Evolutionary conservation across 2,113 vertebrate genomes (phyloP).

Genomic region (Pseudorasbora parva): DNA sequence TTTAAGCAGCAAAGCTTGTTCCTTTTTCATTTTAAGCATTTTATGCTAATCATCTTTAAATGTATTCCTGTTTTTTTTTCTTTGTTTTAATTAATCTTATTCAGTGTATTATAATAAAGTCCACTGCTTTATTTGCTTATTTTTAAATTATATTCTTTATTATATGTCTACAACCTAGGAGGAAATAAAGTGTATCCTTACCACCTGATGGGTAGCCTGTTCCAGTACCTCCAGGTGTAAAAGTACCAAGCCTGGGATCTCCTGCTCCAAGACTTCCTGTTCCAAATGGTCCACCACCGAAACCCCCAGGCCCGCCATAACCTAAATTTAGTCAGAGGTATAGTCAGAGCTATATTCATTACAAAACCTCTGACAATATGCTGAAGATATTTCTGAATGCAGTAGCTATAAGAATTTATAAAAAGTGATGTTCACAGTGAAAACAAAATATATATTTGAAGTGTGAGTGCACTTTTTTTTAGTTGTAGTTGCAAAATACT

Average conservation of each 20-base stretch:
- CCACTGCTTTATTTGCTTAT: too few relatives aligned
- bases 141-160: not conserved
- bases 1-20: not conserved
- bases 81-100: not conserved
- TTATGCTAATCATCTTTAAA: not conserved
- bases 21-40: not conserved
- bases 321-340: not conserved
- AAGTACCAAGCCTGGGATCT: slow-evolving; percentile 8
- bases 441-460: not conserved
- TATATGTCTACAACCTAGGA: not conserved
- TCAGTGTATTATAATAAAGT: too few relatives aligned
- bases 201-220: slow-evolving; percentile 19
- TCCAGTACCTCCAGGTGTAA: slow-evolving; percentile 18
- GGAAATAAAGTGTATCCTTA: not conserved
- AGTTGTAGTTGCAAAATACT: not conserved
- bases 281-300: not conserved
- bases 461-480: not conserved
- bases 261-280: slow-evolving; percentile 26
- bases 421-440: not conserved
- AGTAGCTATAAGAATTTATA: not conserved
- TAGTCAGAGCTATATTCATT: not conserved
- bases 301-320: slow-evolving; percentile 18
- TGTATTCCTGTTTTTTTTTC: not conserved
- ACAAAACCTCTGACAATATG: not conserved
- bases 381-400: not conserved